Conservation (phyloP, 2,888 invertebrate species). For the Stenchaetothrips biformis region DNA sequence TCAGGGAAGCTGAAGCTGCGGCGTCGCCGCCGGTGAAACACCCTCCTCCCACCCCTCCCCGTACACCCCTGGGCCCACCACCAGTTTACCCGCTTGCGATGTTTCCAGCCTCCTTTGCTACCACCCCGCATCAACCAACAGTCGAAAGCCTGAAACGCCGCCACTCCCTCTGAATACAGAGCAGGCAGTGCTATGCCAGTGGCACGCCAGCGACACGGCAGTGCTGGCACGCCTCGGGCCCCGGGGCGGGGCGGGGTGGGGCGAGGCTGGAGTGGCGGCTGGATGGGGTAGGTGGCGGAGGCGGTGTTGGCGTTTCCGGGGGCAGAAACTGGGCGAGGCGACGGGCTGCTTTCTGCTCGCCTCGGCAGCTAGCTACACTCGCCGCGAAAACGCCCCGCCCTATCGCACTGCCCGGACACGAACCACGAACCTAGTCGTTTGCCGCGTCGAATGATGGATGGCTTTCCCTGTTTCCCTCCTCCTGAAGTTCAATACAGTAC, state of each 20-base stretch:
- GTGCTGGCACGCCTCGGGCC: neutral
- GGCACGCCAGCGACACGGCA: neutral
- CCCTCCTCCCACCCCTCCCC: neutral
- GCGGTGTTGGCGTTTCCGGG: neutral
- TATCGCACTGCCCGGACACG: too few relatives aligned
- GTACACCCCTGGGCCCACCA: neutral
- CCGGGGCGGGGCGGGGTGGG: neutral
- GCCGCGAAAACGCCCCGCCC: neutral
- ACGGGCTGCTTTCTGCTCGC: neutral
- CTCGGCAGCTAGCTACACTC: neutral
- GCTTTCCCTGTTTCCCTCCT: too few relatives aligned
- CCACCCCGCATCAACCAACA: conserved; percentile 20
- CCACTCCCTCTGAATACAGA: conserved; percentile 20
- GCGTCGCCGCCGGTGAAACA: neutral
- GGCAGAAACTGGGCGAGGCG: neutral
- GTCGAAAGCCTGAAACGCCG: conserved; percentile 17
- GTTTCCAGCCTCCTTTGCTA: conserved; percentile 22
- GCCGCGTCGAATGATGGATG: too few relatives aligned
- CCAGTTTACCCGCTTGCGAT: conserved; percentile 22
- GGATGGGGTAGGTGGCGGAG: neutral
- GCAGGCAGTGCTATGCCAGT: neutral
- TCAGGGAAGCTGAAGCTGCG: neutral
- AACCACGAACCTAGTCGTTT: neutral
- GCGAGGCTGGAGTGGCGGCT: neutral
- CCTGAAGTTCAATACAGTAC: neutral